Conservation (phyloP, 2,113 vertebrate genomes). For the Glaucidium brasilianum region DNA sequence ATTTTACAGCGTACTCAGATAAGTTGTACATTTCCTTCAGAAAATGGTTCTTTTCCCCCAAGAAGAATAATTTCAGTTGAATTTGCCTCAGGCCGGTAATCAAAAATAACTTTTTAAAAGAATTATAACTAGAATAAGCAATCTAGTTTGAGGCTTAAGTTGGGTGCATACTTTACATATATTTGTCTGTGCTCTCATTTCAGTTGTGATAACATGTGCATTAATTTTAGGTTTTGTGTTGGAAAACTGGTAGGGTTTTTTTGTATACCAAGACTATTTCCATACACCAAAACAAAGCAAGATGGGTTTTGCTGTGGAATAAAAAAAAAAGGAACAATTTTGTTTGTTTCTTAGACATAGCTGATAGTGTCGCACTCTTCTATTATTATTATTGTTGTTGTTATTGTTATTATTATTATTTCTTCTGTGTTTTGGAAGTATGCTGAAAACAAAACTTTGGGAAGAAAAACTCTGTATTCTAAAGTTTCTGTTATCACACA, state of each 20-base stretch:
- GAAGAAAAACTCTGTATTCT: neutral
- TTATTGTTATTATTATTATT: neutral
- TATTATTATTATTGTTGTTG: neutral
- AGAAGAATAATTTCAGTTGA: neutral
- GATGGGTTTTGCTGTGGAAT: neutral
- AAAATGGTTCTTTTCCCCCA: neutral
- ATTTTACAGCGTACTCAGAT: neutral
- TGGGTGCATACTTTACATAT: neutral
- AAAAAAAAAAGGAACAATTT: neutral
- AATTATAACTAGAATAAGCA: neutral
- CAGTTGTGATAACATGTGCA: neutral
- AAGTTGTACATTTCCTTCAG: neutral
- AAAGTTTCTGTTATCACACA: neutral
- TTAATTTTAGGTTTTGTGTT: neutral
- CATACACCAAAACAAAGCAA: neutral
- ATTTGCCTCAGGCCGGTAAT: slow-evolving; percentile 7
- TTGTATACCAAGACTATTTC: neutral
- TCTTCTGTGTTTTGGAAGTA: neutral
- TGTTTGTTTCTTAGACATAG: neutral
- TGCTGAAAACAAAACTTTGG: neutral
- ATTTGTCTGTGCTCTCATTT: neutral
- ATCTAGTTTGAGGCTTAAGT: neutral
- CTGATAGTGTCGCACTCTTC: fast-evolving
- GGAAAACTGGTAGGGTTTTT: neutral
- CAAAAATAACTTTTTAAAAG: neutral